A percentile compares a stretch with the other conserved stretches of the same genome.
Evolutionary conservation across 2,888 invertebrate genomes (phyloP).

Genomic region (Polietes domitor): DNA sequence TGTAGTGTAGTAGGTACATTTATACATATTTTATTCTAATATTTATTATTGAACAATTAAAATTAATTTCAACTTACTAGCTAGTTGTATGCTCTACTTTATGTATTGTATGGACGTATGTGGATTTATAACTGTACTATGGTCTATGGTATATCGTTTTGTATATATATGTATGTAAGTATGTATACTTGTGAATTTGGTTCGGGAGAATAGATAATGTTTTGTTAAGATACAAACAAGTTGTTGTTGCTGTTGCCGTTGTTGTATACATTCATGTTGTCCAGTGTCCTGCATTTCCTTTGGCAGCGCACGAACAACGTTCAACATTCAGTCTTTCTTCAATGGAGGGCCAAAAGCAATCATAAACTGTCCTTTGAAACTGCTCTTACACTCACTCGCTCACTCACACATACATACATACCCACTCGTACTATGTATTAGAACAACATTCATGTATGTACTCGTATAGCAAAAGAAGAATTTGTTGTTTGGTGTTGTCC

Average conservation of each 20-base stretch:
- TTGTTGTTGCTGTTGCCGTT: not conserved
- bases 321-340: slow-evolving; percentile 47
- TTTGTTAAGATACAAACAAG: slow-evolving; percentile 24
- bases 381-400: not conserved
- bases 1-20: slow-evolving; percentile 1
- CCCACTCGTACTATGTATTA: not conserved
- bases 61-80: slow-evolving; percentile 45
- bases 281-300: not conserved
- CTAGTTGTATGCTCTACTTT: slow-evolving; percentile 17
- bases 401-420: no score
- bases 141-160: not conserved
- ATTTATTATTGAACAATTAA: slow-evolving; percentile 56
- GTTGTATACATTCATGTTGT: not conserved
- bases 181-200: slow-evolving; percentile 36
- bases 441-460: slow-evolving; percentile 21
- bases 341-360: not conserved
- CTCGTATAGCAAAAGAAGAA: slow-evolving; percentile 22
- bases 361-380: slow-evolving; percentile 25
- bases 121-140: not conserved
- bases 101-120: not conserved
- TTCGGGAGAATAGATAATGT: slow-evolving; percentile 27
- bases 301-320: slow-evolving; percentile 9
- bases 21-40: slow-evolving; percentile 28
- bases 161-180: slow-evolving; percentile 9
- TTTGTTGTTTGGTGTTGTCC: slow-evolving; percentile 29